These are phyloP conservation scores for Germaria angustata DNA, from an alignment of 2,888 invertebrate species.

Conservation along the genomic window DNA sequence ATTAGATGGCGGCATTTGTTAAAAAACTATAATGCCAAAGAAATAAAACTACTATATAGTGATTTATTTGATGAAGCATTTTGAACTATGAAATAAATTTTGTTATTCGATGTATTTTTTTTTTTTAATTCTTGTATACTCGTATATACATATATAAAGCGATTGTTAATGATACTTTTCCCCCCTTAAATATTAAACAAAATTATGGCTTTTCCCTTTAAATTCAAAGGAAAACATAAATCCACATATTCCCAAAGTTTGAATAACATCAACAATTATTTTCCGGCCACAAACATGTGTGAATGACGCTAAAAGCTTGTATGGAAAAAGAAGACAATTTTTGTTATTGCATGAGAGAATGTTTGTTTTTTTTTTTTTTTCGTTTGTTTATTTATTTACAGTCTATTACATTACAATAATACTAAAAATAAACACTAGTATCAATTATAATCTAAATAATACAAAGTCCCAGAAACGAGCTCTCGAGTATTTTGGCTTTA, in stretches of 20 bases:
- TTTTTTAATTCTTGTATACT: too few species aligned
- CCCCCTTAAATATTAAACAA: neutral
- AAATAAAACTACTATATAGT: neutral
- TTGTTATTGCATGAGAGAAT: neutral
- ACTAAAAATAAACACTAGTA: too few species aligned
- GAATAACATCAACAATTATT: neutral
- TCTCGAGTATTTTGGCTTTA: too few species aligned
- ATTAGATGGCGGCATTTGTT: neutral
- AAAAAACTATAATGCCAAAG: neutral
- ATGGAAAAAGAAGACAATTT: constrained; percentile 1
- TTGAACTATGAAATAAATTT: constrained; percentile 13
- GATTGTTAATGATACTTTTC: neutral
- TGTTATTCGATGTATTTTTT: too few species aligned
- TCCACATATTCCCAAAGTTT: neutral
- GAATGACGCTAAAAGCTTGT: neutral
- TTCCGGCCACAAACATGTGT: constrained; percentile 47
- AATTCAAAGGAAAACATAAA: constrained; percentile 18
- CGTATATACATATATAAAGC: too few species aligned
- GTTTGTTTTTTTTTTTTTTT: too few species aligned
- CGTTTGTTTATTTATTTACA: too few species aligned
- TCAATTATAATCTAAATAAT: too few species aligned
- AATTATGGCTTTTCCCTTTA: constrained; percentile 10
- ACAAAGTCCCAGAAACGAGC: too few species aligned
- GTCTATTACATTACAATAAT: too few species aligned
- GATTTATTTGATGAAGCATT: constrained; percentile 10